Percentiles rank a stretch among this genome's conserved stretches.
Conservation (phyloP, 2,888 invertebrate species). For the Caenorhabditis sp. region DNA sequence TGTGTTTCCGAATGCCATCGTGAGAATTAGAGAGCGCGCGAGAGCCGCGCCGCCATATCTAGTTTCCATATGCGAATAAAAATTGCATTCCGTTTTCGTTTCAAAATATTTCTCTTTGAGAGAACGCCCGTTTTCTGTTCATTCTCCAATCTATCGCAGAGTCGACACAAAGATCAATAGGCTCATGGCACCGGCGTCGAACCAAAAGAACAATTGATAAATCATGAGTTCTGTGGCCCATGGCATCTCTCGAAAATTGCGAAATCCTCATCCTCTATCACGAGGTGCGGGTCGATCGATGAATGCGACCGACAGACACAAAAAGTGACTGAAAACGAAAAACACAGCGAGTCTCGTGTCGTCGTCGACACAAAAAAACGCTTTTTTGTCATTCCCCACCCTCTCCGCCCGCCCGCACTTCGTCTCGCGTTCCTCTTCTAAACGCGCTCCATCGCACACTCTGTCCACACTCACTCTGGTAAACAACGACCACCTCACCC, state of each 20-base stretch:
- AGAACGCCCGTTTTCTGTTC: background rate
- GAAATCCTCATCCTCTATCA: slow-evolving; percentile 53
- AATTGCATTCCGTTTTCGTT: background rate
- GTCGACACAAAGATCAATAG: background rate
- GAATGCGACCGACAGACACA: slow-evolving; percentile 7
- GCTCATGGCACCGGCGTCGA: background rate
- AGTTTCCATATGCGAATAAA: background rate
- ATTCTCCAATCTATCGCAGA: background rate
- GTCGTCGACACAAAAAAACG: slow-evolving; percentile 9
- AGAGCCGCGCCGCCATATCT: background rate
- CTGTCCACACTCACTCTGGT: too few relatives aligned
- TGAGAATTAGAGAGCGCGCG: background rate
- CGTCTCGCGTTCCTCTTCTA: slow-evolving; percentile 19
- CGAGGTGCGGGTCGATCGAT: slow-evolving; percentile 34
- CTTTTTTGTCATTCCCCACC: slow-evolving; percentile 6
- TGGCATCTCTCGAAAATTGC: slow-evolving; percentile 24
- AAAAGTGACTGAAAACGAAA: slow-evolving; percentile 43
- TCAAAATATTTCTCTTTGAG: background rate
- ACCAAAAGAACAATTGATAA: slow-evolving; percentile 2
- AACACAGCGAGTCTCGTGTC: slow-evolving; percentile 26
- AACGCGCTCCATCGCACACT: slow-evolving; percentile 46
- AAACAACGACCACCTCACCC: slow-evolving; percentile 58
- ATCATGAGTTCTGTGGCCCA: slow-evolving; percentile 17
- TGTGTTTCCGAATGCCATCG: too few relatives aligned
- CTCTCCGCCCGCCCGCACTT: slow-evolving; percentile 33